A percentile compares a stretch with the other conserved stretches of the same genome.
Conservation (phyloP, 2,888 invertebrate genomes). For the Molanna angustata region DNA sequence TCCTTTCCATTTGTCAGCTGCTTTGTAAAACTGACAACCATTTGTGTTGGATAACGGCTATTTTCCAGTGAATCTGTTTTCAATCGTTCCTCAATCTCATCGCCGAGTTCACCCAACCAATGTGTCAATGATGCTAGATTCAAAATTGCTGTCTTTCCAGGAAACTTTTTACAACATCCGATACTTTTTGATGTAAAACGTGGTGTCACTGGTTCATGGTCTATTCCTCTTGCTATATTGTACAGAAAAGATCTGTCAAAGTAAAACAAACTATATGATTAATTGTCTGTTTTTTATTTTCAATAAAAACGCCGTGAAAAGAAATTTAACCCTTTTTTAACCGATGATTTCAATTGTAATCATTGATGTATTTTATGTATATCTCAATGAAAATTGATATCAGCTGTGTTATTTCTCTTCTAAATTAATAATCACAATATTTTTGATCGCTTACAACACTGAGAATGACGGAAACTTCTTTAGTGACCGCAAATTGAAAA, state of each 20-base stretch:
- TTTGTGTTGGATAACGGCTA: slow-evolving; percentile 73
- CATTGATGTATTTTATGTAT: too few species aligned
- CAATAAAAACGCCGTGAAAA: too few species aligned
- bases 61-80: slow-evolving; percentile 78
- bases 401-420: too few species aligned
- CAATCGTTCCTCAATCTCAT: slow-evolving; percentile 81
- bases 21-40: slow-evolving; percentile 70
- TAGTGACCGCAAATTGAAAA: too few species aligned
- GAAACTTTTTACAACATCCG: slow-evolving; percentile 93
- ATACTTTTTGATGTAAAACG: slow-evolving; percentile 89
- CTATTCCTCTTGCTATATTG: slow-evolving; percentile 82
- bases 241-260: slow-evolving; percentile 75
- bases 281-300: too few species aligned
- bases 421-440: too few species aligned
- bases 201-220: slow-evolving; percentile 81
- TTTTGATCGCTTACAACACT: too few species aligned
- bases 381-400: too few species aligned
- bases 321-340: too few species aligned
- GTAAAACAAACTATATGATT: too few species aligned
- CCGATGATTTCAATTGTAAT: too few species aligned
- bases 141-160: slow-evolving; percentile 71
- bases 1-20: slow-evolving; percentile 56
- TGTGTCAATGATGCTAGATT: slow-evolving; percentile 65
- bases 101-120: slow-evolving; percentile 79
- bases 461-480: too few species aligned